phyloP scores from a whole-genome alignment of 2,888 invertebrate genomes.

The Argyresthia albistria region DNA sequence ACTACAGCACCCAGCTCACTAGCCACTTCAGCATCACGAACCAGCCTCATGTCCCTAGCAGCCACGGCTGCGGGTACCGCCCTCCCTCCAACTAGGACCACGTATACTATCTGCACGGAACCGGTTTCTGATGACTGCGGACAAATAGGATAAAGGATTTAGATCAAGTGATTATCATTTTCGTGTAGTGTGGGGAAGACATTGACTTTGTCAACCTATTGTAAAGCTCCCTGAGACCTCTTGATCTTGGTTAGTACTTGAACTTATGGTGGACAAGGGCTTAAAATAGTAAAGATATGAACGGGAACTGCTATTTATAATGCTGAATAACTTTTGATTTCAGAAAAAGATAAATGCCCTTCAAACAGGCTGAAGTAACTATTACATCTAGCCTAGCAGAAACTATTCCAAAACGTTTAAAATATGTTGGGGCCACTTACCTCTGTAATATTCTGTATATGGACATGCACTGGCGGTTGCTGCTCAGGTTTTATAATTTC shows the following conservation, averaged over 20 bases:
- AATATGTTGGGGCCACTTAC: conserved; percentile 20
- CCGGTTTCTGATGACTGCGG: conserved; percentile 62
- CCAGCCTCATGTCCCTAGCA: conserved; percentile 86
- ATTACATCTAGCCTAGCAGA: no score
- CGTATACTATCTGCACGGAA: conserved; percentile 80
- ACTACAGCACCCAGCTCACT: conserved; percentile 82
- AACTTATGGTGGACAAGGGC: not conserved
- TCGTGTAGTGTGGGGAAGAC: no score
- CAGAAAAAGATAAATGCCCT: no score
- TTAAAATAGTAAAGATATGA: not conserved
- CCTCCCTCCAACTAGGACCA: conserved; percentile 84
- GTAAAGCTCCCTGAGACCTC: no score
- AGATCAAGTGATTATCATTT: no score
- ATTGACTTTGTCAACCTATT: no score
- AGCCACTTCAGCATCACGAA: conserved; percentile 83
- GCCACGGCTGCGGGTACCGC: conserved; percentile 87
- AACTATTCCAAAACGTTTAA: not conserved
- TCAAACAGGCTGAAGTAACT: no score
- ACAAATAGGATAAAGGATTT: no score
- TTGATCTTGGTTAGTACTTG: not conserved
- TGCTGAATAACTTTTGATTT: no score
- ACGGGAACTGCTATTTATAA: not conserved
- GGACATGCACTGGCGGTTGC: conserved; percentile 74
- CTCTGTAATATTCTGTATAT: conserved; percentile 78
- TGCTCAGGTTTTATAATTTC: conserved; percentile 63